A percentile compares a stretch with the other conserved stretches of the same genome.
Evolutionary conservation across 1,140 invertebrate genomes (phyloP).

Genomic region (Neoseiulus cucumeris): DNA sequence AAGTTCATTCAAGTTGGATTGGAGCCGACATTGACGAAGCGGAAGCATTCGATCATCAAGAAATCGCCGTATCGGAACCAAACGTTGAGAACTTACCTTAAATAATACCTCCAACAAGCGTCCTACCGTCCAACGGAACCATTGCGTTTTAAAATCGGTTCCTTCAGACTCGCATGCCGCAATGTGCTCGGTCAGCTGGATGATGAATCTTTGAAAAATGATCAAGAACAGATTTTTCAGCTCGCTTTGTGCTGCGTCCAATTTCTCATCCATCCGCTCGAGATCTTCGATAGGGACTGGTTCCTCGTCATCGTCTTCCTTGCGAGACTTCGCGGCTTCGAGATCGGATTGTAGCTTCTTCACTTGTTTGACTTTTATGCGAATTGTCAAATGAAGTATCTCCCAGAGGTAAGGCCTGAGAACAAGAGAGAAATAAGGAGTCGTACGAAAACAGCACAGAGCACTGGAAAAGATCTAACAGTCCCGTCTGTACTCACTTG

Average conservation of each 20-base stretch:
- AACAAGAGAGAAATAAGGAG: slow-evolving; percentile 12
- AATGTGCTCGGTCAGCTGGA: slow-evolving; percentile 90
- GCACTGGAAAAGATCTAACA: slow-evolving; percentile 7
- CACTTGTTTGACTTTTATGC: slow-evolving; percentile 90
- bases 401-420: slow-evolving; percentile 80
- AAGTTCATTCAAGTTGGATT: slow-evolving; percentile 1
- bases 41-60: neutral
- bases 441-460: slow-evolving; percentile 11
- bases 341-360: slow-evolving; percentile 63
- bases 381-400: slow-evolving; percentile 80
- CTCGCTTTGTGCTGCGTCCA: slow-evolving; percentile 81
- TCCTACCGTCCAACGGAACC: slow-evolving; percentile 90
- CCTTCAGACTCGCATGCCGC: slow-evolving; percentile 78
- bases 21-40: neutral
- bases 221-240: slow-evolving; percentile 93
- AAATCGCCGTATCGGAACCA: neutral
- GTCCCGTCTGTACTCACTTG: slow-evolving; percentile 36
- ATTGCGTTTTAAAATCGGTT: slow-evolving; percentile 75
- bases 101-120: slow-evolving; percentile 86
- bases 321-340: slow-evolving; percentile 50
- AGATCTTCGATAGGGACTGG: slow-evolving; percentile 33
- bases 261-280: slow-evolving; percentile 81
- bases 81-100: slow-evolving; percentile 42
- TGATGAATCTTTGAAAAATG: slow-evolving; percentile 93
- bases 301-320: slow-evolving; percentile 10